Percentiles rank a stretch among this genome's conserved stretches.
phyloP scores from a whole-genome alignment of 2,797 vertebrate species.

The Vipera ursinii region DNA sequence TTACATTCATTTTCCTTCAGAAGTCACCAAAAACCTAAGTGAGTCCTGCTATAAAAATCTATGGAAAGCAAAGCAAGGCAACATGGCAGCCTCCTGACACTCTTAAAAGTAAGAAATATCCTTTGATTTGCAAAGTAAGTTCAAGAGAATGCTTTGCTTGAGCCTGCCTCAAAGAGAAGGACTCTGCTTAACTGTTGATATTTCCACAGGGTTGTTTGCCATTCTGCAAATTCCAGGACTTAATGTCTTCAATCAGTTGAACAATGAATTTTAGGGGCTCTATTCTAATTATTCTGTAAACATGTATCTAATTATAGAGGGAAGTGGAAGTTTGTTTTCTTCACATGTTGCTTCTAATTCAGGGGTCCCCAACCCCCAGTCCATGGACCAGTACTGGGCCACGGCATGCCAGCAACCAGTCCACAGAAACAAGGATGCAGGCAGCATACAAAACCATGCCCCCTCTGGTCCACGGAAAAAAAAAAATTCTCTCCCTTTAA shows the following conservation, averaged over 20 bases:
- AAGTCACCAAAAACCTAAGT: not conserved
- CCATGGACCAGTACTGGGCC: no score
- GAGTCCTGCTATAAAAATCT: not conserved
- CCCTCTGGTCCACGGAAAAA: no score
- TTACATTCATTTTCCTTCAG: not conserved
- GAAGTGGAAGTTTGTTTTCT: not conserved
- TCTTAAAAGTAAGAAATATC: not conserved
- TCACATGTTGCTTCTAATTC: not conserved
- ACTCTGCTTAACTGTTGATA: not conserved
- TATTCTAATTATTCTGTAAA: not conserved
- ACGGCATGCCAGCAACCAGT: no score
- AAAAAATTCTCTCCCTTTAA: no score
- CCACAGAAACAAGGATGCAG: no score
- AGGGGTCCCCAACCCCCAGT: no score
- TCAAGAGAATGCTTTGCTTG: not conserved
- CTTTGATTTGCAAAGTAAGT: not conserved
- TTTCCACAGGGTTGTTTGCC: not conserved
- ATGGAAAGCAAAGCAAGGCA: not conserved
- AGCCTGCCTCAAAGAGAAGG: not conserved
- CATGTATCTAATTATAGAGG: not conserved
- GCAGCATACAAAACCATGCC: no score
- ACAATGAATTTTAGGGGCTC: not conserved
- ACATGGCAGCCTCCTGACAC: not conserved
- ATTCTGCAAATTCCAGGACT: not conserved
- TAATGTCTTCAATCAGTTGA: not conserved